phyloP scores from a whole-genome alignment of 1,140 invertebrate genomes.

The Apis dorsata region DNA sequence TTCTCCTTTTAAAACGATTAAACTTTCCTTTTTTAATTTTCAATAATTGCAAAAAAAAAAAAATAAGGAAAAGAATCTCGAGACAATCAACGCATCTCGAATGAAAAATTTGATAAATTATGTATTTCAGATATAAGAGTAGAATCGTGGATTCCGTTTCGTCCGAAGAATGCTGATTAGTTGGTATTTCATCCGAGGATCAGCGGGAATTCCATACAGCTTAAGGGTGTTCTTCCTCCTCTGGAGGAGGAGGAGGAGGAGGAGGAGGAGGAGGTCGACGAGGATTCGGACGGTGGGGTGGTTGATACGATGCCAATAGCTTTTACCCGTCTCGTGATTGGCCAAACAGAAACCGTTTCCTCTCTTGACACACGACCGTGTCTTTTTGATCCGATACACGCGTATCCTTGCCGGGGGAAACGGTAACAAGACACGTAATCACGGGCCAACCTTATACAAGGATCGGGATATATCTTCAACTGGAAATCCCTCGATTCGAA shows the following conservation, averaged over 20 bases:
- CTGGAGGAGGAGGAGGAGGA: too few species aligned
- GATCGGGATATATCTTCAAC: too few species aligned
- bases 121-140: too few species aligned
- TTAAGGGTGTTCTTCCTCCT: conserved; percentile 39
- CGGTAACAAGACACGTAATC: conserved; percentile 21
- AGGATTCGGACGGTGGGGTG: conserved; percentile 50
- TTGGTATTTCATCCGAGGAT: conserved; percentile 51
- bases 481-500: too few species aligned
- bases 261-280: conserved; percentile 14
- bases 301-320: conserved; percentile 67
- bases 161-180: conserved; percentile 41
- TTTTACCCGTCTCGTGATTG: conserved; percentile 69
- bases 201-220: conserved; percentile 57
- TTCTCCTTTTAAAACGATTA: too few species aligned
- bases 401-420: conserved; percentile 33
- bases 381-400: conserved; percentile 57
- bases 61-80: too few species aligned
- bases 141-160: neutral
- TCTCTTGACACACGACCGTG: conserved; percentile 37
- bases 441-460: neutral
- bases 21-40: too few species aligned
- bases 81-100: too few species aligned
- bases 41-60: too few species aligned
- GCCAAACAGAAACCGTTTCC: conserved; percentile 66
- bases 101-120: too few species aligned